These are phyloP conservation scores for Peromyscus eremicus DNA, from an alignment of 2,797 vertebrate species.

Conservation along the genomic window DNA sequence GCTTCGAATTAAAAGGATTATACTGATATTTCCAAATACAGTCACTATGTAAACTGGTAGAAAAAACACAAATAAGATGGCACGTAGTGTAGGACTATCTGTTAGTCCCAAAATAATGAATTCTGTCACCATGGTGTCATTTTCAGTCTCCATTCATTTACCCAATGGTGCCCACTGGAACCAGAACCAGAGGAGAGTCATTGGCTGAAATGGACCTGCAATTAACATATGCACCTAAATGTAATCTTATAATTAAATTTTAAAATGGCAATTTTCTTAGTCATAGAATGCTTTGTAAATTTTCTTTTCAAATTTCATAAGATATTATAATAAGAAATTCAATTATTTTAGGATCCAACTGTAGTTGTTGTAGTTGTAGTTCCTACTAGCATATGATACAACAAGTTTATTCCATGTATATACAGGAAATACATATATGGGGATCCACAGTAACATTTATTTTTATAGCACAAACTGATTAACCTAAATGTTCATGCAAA, in stretches of 20 bases:
- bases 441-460: not conserved
- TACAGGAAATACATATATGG: not conserved
- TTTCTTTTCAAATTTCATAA: constrained; percentile 4
- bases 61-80: constrained; percentile 72
- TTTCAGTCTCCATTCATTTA: constrained; percentile 65
- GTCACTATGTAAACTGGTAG: constrained; percentile 74
- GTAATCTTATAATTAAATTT: constrained; percentile 25
- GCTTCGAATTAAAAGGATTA: constrained; percentile 75
- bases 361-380: too few species aligned
- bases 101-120: constrained; percentile 79
- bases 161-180: constrained; percentile 29
- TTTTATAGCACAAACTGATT: not conserved
- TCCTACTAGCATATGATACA: not conserved
- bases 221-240: not conserved
- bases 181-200: constrained; percentile 27
- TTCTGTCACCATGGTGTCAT: constrained; percentile 67
- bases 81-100: constrained; percentile 46
- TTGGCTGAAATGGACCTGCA: not conserved
- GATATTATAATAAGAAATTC: constrained; percentile 26
- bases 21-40: constrained; percentile 74
- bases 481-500: not conserved
- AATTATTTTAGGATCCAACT: not conserved
- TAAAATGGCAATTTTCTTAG: not conserved
- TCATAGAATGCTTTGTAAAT: not conserved
- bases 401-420: not conserved